These are phyloP conservation scores for Brachionus plicatilis DNA, from an alignment of 1,140 invertebrate species.

Conservation along the genomic window DNA sequence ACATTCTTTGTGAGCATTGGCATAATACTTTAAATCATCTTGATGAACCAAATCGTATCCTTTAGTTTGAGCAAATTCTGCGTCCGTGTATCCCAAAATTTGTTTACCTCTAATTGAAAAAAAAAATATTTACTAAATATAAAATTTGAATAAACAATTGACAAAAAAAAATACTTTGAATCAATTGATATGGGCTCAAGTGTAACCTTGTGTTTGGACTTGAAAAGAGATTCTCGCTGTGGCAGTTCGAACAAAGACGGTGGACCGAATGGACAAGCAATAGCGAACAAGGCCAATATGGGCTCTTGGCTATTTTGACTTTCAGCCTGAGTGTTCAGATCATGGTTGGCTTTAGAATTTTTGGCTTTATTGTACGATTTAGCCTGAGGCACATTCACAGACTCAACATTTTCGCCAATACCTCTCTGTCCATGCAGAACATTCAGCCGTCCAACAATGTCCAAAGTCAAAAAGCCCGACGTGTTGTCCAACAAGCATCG, in stretches of 20 bases:
- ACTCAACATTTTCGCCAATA: not conserved
- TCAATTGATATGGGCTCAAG: constrained; percentile 92
- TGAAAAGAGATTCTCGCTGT: constrained; percentile 89
- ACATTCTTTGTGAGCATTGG: constrained; percentile 98
- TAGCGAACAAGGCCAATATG: constrained; percentile 78
- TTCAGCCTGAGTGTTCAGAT: not conserved
- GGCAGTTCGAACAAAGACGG: constrained; percentile 63
- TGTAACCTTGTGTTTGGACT: constrained; percentile 96
- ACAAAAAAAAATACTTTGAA: constrained; percentile 64
- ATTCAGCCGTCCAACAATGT: constrained; percentile 91
- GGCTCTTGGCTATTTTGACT: constrained; percentile 12
- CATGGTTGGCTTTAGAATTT: not conserved
- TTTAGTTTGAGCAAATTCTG: constrained; percentile 81
- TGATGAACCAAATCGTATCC: constrained; percentile 95
- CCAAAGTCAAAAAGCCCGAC: constrained; percentile 94
- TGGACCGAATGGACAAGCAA: constrained; percentile 95
- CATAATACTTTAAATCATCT: constrained; percentile 90
- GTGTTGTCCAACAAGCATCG: constrained; percentile 97
- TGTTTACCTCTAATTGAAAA: constrained; percentile 73
- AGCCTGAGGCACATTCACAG: constrained; percentile 48
- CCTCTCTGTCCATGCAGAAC: constrained; percentile 78
- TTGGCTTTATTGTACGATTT: constrained; percentile 69
- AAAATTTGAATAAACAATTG: not conserved
- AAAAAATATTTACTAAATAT: constrained; percentile 42
- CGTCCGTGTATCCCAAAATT: constrained; percentile 83